Evolutionary conservation across 2,888 invertebrate genomes (phyloP).

Genomic region (Perithous albicinctus): DNA sequence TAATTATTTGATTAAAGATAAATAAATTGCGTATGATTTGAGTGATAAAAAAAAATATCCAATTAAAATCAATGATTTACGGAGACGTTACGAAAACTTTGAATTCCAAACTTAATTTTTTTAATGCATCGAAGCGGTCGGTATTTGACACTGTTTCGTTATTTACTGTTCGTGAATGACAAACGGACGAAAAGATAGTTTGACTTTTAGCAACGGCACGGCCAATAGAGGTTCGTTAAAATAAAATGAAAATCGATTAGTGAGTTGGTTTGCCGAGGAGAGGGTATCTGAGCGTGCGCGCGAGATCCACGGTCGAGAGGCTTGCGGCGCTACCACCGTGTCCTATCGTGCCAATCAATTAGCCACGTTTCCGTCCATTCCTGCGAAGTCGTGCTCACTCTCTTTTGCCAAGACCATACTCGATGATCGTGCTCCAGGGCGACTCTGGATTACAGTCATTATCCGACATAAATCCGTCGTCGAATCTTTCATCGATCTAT

Average conservation of each 20-base stretch:
- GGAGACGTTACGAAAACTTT: neutral
- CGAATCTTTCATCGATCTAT: constrained; percentile 65
- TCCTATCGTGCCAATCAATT: constrained; percentile 67
- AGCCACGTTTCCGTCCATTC: constrained; percentile 66
- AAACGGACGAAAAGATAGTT: constrained; percentile 45
- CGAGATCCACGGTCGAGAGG: constrained; percentile 18
- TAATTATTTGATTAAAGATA: neutral
- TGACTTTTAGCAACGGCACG: constrained; percentile 44
- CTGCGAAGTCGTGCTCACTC: constrained; percentile 55
- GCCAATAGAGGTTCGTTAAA: constrained; percentile 62
- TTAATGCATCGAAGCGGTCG: neutral
- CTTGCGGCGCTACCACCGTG: constrained; percentile 51
- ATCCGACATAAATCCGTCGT: constrained; percentile 70
- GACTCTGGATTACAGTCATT: constrained; percentile 68
- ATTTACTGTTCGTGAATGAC: constrained; percentile 36
- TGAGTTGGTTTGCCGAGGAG: constrained; percentile 45
- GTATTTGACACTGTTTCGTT: neutral
- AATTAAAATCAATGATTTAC: neutral
- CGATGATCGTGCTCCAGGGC: constrained; percentile 48
- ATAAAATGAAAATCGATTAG: constrained; percentile 66
- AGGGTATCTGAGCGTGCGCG: constrained; percentile 24
- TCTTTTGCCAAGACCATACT: constrained; percentile 1
- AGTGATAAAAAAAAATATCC: neutral
- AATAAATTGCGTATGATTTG: neutral
- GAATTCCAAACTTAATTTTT: neutral